These are phyloP conservation scores for Fratercula arctica DNA, from an alignment of 2,797 vertebrate species.

Conservation along the genomic window DNA sequence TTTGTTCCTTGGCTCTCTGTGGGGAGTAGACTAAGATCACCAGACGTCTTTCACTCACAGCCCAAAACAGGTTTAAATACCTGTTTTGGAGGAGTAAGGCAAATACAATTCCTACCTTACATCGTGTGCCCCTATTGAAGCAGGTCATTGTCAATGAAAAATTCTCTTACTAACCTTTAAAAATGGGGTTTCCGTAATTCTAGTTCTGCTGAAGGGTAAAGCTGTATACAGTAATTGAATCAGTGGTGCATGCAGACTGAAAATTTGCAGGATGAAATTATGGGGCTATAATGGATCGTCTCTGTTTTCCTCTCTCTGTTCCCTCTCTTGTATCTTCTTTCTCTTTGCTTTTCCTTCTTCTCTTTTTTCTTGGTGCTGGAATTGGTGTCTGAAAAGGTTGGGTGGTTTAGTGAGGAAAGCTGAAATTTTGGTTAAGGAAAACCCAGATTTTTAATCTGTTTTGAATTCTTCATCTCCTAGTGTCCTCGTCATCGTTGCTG, in stretches of 20 bases:
- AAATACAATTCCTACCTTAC: slow-evolving; percentile 5
- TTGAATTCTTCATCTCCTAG: not conserved
- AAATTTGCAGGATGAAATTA: slow-evolving; percentile 36
- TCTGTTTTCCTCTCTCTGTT: not conserved
- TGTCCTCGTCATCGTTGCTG: not conserved
- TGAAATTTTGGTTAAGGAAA: not conserved
- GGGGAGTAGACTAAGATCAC: slow-evolving; percentile 31
- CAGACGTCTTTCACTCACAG: not conserved
- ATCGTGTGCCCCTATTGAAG: not conserved
- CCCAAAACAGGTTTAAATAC: not conserved
- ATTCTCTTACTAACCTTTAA: slow-evolving; percentile 57
- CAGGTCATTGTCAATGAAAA: slow-evolving; percentile 47
- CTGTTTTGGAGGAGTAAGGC: not conserved
- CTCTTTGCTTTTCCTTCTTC: not conserved
- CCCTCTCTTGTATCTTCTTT: not conserved
- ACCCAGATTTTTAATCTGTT: not conserved
- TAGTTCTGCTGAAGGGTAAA: slow-evolving; percentile 44
- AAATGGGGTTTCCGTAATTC: slow-evolving; percentile 47
- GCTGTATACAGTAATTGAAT: slow-evolving; percentile 55
- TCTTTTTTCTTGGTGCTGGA: not conserved
- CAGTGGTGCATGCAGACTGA: slow-evolving; percentile 40
- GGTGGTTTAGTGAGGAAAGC: not conserved
- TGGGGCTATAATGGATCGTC: not conserved
- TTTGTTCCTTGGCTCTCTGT: not conserved
- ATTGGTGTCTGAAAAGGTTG: not conserved